Conservation (phyloP, 23 tunicate genomes). For the Trididemnum miniatum region DNA sequence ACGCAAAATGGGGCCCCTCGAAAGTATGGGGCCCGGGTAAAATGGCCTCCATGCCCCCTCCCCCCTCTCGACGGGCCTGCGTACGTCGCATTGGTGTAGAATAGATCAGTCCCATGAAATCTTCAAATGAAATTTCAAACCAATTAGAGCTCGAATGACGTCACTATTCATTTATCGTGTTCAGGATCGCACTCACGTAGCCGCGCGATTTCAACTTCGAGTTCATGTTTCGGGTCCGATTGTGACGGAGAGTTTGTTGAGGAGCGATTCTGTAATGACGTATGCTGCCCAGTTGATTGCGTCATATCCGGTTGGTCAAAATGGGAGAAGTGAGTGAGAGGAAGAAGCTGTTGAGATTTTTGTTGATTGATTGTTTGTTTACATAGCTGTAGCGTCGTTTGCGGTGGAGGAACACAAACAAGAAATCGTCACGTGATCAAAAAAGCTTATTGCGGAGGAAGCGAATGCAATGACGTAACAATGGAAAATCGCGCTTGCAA, state of each 20-base stretch:
- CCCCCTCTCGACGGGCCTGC: no score
- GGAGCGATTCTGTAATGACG: slow-evolving; percentile 23
- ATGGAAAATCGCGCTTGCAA: slow-evolving; percentile 24
- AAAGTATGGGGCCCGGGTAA: no score
- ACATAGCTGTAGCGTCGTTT: slow-evolving; percentile 27
- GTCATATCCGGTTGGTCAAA: slow-evolving; percentile 25
- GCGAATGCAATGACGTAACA: neutral
- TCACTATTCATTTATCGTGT: no score
- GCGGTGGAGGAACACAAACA: slow-evolving; percentile 37
- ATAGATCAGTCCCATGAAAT: no score
- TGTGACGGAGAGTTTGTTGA: slow-evolving; percentile 31
- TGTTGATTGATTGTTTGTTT: neutral
- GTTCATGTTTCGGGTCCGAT: slow-evolving; percentile 24
- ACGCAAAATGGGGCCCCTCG: no score
- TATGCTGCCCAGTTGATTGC: slow-evolving; percentile 56
- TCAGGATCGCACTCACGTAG: slow-evolving; percentile 26
- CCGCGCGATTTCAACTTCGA: neutral
- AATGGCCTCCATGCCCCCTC: no score
- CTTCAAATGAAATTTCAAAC: no score
- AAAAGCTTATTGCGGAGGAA: slow-evolving; percentile 6
- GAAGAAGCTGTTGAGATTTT: no score
- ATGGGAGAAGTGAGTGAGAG: slow-evolving; percentile 35
- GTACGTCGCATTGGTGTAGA: no score
- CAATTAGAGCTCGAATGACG: no score
- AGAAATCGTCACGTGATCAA: neutral